These are phyloP conservation scores for Chloropsis cyanopogon DNA, from an alignment of 2,113 vertebrate species.

Conservation along the genomic window DNA sequence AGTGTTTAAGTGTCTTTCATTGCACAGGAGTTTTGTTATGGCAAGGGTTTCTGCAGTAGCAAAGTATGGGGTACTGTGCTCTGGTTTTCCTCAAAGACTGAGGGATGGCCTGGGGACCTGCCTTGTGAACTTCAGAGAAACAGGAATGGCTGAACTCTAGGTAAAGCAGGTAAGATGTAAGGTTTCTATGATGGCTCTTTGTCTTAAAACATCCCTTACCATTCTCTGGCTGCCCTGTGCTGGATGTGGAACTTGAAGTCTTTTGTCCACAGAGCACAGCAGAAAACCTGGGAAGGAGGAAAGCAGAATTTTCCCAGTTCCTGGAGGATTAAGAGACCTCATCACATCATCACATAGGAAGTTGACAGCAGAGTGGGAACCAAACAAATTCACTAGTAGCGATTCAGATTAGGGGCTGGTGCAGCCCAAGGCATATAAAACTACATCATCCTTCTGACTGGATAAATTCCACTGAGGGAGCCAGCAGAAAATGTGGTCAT, in stretches of 20 bases:
- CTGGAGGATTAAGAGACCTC: not conserved
- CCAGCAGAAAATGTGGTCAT: not conserved
- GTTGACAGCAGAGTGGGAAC: not conserved
- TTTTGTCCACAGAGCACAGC: not conserved
- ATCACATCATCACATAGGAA: not conserved
- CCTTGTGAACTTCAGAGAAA: not conserved
- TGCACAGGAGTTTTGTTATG: not conserved
- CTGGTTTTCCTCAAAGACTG: not conserved
- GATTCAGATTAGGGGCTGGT: not conserved
- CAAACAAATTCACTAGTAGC: not conserved
- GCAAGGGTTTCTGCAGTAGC: not conserved
- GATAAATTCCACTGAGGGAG: not conserved
- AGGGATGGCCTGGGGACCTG: not conserved
- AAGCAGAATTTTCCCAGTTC: not conserved
- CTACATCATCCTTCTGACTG: not conserved
- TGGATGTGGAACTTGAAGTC: not conserved
- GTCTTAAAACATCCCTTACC: not conserved
- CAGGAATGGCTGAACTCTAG: not conserved
- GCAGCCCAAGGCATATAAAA: not conserved
- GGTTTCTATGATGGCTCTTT: not conserved
- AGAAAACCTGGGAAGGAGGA: not conserved
- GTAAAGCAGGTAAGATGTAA: not conserved
- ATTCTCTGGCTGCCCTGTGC: not conserved
- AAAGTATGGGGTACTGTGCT: not conserved
- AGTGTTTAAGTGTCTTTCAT: not conserved